phyloP scores from a whole-genome alignment of 2,888 invertebrate genomes.

The Labia minor region DNA sequence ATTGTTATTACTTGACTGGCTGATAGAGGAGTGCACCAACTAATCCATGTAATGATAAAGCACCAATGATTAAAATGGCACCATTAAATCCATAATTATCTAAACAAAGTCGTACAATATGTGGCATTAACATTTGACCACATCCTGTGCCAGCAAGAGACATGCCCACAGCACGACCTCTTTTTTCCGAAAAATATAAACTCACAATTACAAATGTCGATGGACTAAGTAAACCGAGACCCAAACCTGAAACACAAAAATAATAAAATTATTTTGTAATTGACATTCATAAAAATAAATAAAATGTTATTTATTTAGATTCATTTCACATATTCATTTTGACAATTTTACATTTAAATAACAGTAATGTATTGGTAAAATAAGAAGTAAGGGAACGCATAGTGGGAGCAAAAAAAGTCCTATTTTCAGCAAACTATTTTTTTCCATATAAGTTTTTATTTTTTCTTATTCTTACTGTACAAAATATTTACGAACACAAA shows the following conservation, averaged over 20 bases:
- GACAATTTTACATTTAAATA: no score
- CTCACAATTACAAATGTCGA: conserved; percentile 61
- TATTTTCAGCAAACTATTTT: no score
- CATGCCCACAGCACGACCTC: conserved; percentile 62
- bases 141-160: conserved; percentile 64
- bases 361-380: no score
- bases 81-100: conserved; percentile 52
- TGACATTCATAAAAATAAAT: no score
- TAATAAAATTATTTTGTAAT: conserved; percentile 1
- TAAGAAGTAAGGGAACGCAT: no score
- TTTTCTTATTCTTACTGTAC: no score
- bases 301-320: no score
- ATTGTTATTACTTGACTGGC: conserved; percentile 45
- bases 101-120: conserved; percentile 50
- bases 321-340: no score
- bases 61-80: conserved; percentile 52
- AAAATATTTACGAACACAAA: no score
- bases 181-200: conserved; percentile 54
- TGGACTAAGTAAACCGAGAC: conserved; percentile 59
- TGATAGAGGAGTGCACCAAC: conserved; percentile 51
- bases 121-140: conserved; percentile 64
- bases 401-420: no score
- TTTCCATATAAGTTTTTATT: no score
- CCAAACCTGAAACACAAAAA: conserved; percentile 42
- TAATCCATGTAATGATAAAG: conserved; percentile 49